These are phyloP conservation scores for Apodemia hepburni DNA, from an alignment of 2,888 invertebrate genomes.

Conservation along the genomic window DNA sequence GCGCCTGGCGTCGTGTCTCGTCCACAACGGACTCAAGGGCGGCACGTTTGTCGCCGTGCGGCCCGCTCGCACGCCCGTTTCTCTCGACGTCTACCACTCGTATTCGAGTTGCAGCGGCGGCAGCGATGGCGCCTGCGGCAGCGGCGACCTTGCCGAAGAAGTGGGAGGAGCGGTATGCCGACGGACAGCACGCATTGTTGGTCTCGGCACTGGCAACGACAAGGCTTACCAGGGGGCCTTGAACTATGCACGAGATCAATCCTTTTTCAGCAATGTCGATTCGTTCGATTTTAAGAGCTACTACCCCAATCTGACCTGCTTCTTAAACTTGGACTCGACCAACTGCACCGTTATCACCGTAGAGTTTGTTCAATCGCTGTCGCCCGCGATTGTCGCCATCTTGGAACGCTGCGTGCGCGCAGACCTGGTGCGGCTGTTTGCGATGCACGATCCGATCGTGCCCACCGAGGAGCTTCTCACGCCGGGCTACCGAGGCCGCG, in stretches of 20 bases:
- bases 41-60: slow-evolving; percentile 13
- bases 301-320: too few species aligned
- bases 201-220: slow-evolving; percentile 16
- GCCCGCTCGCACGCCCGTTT: slow-evolving; percentile 3
- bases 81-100: slow-evolving; percentile 6
- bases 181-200: slow-evolving; percentile 13
- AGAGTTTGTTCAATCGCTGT: slow-evolving; percentile 12
- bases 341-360: slow-evolving; percentile 9
- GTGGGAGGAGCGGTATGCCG: neutral
- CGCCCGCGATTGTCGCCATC: neutral
- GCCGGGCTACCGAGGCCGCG: slow-evolving; percentile 14
- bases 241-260: slow-evolving; percentile 15
- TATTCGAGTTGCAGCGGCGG: neutral
- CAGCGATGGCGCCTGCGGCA: neutral
- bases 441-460: slow-evolving; percentile 6
- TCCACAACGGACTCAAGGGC: slow-evolving; percentile 11
- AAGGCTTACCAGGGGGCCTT: slow-evolving; percentile 13
- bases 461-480: slow-evolving; percentile 15
- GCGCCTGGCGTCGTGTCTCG: slow-evolving; percentile 15
- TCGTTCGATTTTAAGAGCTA: slow-evolving; percentile 7
- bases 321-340: slow-evolving; percentile 5
- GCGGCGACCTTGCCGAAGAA: neutral
- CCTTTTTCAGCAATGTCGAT: slow-evolving; percentile 12
- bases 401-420: slow-evolving; percentile 15
- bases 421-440: slow-evolving; percentile 8